Evolutionary conservation across 2,113 vertebrate species (phyloP).

Genomic region (Fregetta grallaria): DNA sequence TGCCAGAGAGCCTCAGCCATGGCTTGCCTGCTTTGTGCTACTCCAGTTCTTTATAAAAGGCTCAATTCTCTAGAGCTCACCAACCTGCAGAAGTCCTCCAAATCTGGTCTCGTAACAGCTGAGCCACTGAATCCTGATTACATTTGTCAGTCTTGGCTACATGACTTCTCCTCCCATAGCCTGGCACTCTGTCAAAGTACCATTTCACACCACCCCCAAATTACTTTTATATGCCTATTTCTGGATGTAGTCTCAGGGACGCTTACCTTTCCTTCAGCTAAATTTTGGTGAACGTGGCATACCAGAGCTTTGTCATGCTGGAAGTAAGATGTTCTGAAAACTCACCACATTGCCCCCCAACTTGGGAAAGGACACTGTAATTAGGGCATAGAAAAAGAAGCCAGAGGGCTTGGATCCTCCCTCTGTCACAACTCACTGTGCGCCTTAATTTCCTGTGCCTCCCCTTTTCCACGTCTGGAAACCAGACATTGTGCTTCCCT

Average conservation of each 20-base stretch:
- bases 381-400: not conserved
- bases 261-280: not conserved
- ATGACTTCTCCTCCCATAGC: conserved; percentile 20
- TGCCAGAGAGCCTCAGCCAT: conserved; percentile 23
- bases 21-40: conserved; percentile 47
- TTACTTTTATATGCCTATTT: not conserved
- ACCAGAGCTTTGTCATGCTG: not conserved
- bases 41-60: conserved; percentile 48
- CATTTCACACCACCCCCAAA: not conserved
- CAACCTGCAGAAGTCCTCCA: conserved; percentile 55
- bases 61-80: conserved; percentile 60
- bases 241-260: not conserved
- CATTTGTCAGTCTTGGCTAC: conserved; percentile 50
- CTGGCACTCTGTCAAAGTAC: conserved; percentile 29
- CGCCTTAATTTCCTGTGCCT: not conserved
- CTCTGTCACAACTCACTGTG: not conserved
- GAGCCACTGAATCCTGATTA: conserved; percentile 57
- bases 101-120: conserved; percentile 51
- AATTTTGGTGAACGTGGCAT: not conserved
- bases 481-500: not conserved
- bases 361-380: not conserved
- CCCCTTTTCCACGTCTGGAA: conserved; percentile 27
- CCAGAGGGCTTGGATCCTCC: conserved; percentile 8
- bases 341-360: not conserved
- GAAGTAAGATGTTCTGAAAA: not conserved